These are phyloP conservation scores for Cistogaster globosa DNA, from an alignment of 2,888 invertebrate species.

Conservation along the genomic window DNA sequence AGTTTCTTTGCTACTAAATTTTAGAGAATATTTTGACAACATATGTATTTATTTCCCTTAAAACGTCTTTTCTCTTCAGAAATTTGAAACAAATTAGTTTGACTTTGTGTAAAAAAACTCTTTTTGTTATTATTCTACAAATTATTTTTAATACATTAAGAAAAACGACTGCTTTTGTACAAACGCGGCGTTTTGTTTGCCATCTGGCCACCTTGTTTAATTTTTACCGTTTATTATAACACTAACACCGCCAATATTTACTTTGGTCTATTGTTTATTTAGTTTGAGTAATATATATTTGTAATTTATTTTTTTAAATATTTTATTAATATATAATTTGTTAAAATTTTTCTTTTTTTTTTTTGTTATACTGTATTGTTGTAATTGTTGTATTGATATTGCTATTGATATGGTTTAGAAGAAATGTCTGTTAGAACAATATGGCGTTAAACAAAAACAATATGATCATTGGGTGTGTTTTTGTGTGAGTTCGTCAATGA, in stretches of 20 bases:
- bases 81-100: too few species aligned
- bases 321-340: constrained; percentile 60
- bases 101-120: background rate
- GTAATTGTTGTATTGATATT: constrained; percentile 71
- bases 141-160: too few species aligned
- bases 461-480: background rate
- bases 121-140: background rate
- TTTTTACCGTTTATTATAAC: constrained; percentile 48
- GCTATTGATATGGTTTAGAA: constrained; percentile 71
- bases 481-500: background rate
- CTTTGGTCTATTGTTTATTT: constrained; percentile 81
- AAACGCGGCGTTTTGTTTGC: background rate
- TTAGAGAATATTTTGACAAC: too few species aligned
- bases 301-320: constrained; percentile 69
- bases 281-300: constrained; percentile 71
- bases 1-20: too few species aligned
- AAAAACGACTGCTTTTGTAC: background rate
- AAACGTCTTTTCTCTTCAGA: too few species aligned
- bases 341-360: constrained; percentile 45
- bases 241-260: constrained; percentile 80
- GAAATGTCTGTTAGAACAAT: background rate
- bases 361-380: constrained; percentile 72
- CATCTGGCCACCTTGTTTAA: background rate
- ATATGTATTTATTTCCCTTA: too few species aligned
- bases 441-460: constrained; percentile 65